Base-by-base conservation (phyloP, 2,797 vertebrate species). In the Urosaurus nigricauda region DNA sequence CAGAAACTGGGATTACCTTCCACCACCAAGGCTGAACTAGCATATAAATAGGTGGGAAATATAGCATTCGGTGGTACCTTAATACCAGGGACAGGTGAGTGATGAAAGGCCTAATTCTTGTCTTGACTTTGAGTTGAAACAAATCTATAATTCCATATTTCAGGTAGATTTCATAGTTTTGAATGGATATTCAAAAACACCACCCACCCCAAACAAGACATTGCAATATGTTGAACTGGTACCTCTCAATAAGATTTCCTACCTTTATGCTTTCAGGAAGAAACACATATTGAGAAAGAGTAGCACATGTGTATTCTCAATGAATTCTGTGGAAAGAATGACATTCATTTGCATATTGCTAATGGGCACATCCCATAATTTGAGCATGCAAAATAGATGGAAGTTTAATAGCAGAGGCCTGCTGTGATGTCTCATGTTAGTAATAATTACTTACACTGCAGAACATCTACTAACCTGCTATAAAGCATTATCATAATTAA, bases 351-450 rank as follows among this genome's bases (percentile, higher is more conserved):
- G 47, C 65, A 85, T 85, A 79, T 47, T 43, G 29, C 83, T 89
- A 84, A 85, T 89, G 43, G 83, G 53, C 77, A 85, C 68, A 85
- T 68, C 53, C 77, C 79, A 43, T 80, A 80, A 89, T 85, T 19
- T 74, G 75, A 74, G 68, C 70, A 79, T 16, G 63, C 65, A 85
- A 85, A 85, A 89, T 89, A 85, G 77, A 89, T 89, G 83, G 65
- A 63, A 85, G 58, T 89, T 94, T 92, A 91, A 92, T 74, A 90
- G 17, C 63, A 86, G 85, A 91, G 17, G 63, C 24, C 84, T 83
- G 40, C 85, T 82, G 87, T n/a, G 35, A 12, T 85, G 90, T 29
- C 43, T 91, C 90, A 12, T 80, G 92, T 79, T 75, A 87, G 78
- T 32, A 83, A 86, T 91, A 26, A 70, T 91, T 92, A 85, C 16